phyloP scores from a whole-genome alignment of 2,797 vertebrate genomes.

The Perdix hodgsoniae region DNA sequence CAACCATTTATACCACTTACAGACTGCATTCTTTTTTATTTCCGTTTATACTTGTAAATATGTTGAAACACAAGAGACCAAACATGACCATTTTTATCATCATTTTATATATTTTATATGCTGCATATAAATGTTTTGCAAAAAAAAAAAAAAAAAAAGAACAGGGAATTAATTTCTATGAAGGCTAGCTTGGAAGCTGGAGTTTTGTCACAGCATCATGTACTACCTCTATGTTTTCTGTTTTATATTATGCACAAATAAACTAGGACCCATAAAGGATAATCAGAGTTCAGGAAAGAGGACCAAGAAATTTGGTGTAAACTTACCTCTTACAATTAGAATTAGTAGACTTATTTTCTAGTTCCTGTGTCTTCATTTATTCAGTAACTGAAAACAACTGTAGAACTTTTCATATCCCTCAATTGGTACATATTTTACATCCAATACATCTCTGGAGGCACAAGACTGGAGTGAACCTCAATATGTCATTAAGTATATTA shows the following conservation, averaged over 20 bases:
- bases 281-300: neutral
- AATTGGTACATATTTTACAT: neutral
- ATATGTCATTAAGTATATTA: constrained; percentile 13
- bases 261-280: neutral
- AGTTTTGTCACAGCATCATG: neutral
- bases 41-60: constrained; percentile 73
- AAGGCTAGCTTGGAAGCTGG: neutral
- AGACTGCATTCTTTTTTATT: constrained; percentile 57
- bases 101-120: neutral
- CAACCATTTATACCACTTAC: constrained; percentile 47
- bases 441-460: neutral
- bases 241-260: neutral
- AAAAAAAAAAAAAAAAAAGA: too few species aligned
- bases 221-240: neutral
- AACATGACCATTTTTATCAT: neutral
- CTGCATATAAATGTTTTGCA: too few species aligned
- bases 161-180: neutral
- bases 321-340: neutral
- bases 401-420: neutral
- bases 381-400: neutral
- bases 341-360: neutral
- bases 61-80: neutral
- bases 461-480: neutral
- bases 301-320: neutral
- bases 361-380: neutral